Base-by-base conservation (phyloP, 2,113 vertebrate species). In the Salvelinus namaycush region DNA sequence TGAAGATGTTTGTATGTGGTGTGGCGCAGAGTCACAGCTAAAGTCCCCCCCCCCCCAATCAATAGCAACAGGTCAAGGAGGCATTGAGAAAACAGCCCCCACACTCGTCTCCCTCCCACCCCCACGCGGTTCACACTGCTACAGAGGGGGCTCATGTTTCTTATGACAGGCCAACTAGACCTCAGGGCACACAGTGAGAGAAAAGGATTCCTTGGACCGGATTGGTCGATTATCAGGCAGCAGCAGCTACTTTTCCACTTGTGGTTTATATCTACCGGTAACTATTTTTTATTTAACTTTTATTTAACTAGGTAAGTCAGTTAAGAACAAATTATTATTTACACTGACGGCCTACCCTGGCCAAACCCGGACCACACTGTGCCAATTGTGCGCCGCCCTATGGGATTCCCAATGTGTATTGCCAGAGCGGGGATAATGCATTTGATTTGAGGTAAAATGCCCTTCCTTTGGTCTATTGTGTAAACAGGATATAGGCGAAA, bases 31-130 rank as follows among this genome's bases (percentile, higher is more conserved):
- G 88, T 90, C 86, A 86, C 87, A 70, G 51, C 78, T 5, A 77
- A 69, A 64, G 18, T 67, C 34, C 5, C 39, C 66, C 72, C 20
- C 54, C 44, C 65, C 62, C 18, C 26, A 11, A 90, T 90, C 87
- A 91, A 83, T 83, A 89, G 86, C 85, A 87, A 91, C 88, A 89
- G 89, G 88, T 90, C 89, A 92, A 87, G 85, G 88, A 92, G 80
- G 83, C 72, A 87, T 80, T 81, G 84, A 90, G 85, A 88, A 87
- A 89, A 84, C 86, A 83, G 71, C 73, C 76, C 12, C 74, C 72
- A 73, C 54, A 31, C 68, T 4, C 49, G 3, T 54, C 57, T 79
- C 67, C 73, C 75, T 74, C 39, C 62, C 70, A 13, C 18, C 18
- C 51, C 59, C 75, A 44, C 81, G 78, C 34, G 74, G 77, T 89